Evolutionary conservation across 2,888 invertebrate species (phyloP).

Genomic region (Drosophila falleni): DNA sequence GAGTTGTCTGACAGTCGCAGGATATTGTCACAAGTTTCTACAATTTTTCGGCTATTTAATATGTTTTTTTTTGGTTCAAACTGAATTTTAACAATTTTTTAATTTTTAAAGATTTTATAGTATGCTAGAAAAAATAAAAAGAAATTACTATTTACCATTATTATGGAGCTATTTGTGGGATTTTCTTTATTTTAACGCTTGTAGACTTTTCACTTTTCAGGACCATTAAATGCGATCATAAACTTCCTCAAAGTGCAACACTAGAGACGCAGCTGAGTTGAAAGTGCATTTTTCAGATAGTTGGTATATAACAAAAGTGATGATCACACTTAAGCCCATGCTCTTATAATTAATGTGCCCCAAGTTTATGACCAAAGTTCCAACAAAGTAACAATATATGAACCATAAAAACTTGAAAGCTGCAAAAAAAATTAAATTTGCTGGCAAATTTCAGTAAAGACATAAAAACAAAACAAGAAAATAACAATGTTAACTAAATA

Average conservation of each 20-base stretch:
- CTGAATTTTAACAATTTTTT: too few relatives aligned
- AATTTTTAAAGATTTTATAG: too few relatives aligned
- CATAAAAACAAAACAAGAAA: constrained; percentile 28
- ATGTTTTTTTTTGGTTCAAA: too few relatives aligned
- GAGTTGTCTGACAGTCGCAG: neutral
- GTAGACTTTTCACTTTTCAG: too few relatives aligned
- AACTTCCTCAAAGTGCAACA: too few relatives aligned
- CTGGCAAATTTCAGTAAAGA: constrained; percentile 21
- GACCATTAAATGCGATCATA: too few relatives aligned
- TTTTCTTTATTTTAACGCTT: too few relatives aligned
- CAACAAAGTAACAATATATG: constrained; percentile 10
- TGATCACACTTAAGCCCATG: constrained; percentile 42
- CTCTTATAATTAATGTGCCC: constrained; percentile 63
- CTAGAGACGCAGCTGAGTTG: too few relatives aligned
- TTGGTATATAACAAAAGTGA: constrained; percentile 21
- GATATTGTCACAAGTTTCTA: neutral
- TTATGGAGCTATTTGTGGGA: too few relatives aligned
- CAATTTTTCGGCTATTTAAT: too few relatives aligned
- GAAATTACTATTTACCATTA: too few relatives aligned
- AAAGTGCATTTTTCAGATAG: constrained; percentile 30
- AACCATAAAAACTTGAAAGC: constrained; percentile 52
- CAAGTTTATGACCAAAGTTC: constrained; percentile 54
- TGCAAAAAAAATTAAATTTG: constrained; percentile 42
- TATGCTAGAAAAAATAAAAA: too few relatives aligned
- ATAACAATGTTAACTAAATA: constrained; percentile 52